Evolutionary conservation across 64 coral and sea anemone genomes (phyloP), one percentile per base, ranked within the genome.

Genomic region (Dendrophyllia cribrosa): DNA sequence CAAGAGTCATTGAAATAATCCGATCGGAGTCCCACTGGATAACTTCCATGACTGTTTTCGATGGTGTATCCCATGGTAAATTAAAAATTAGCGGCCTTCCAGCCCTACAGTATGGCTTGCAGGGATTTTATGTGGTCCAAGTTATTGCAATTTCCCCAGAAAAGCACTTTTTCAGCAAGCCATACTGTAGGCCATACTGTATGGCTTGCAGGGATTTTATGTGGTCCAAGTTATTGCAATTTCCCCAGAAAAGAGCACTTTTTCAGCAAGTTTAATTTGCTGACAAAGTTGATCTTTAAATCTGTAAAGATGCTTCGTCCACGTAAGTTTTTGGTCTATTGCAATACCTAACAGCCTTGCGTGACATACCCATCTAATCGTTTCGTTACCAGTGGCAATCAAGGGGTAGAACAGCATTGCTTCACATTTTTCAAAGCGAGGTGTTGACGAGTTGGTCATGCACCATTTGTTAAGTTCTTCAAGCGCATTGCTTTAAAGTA

Each of bases 391-490:
- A 48, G 51, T 76, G 17, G 1, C 3, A 14, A 76, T 44, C 43
- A 55, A 17, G 7, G 74, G 17, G 47, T 77, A 11, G 13, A 77
- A 77, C 47, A 53, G n/a, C 82, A 85, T 68, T 15, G 13, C 82
- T 49, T 85, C 61, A 17, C 83, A 86, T 71, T 86, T 70, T 72
- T 4, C 17, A 23, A 46, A 71, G 53, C 72, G 65, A 3, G 66
- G 48, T 13, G 64, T 71, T 53, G 72, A 52, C 16, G 22, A 70
- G 69, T 86, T 86, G 17, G 22, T 9, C 34, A 61, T 53, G 44
- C 83, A 86, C 83, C 48, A 72, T 52, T 52, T 71, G 21, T 86
- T 24, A 51, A 86, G 43, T 14, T 86, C 20, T 8, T 53, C 13
- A 3, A 72, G 64, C 0, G 47, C 66, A 0, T 26, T 86, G 46